phyloP scores from a whole-genome alignment of 2,797 vertebrate species.

The Podarcis siculus region DNA sequence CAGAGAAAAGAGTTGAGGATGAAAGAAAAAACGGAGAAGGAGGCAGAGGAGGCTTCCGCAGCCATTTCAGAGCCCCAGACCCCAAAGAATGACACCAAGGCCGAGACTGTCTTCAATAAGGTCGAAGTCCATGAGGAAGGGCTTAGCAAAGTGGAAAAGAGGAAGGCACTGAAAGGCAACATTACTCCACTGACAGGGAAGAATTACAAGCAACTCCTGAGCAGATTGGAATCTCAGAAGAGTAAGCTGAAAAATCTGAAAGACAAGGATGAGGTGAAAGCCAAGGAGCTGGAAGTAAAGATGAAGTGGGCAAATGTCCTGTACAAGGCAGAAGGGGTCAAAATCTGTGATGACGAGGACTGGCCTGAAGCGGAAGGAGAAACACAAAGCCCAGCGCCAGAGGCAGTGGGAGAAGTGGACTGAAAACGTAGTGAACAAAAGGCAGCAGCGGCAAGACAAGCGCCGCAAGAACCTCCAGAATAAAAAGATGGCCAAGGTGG shows the following conservation, averaged over 20 bases:
- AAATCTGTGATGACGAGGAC: constrained; percentile 88
- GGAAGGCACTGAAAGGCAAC: constrained; percentile 84
- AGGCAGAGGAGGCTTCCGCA: constrained; percentile 21
- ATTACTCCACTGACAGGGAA: constrained; percentile 89
- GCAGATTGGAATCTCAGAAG: constrained; percentile 85
- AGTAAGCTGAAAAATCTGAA: constrained; percentile 85
- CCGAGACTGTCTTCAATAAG: constrained; percentile 85
- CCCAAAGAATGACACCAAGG: constrained; percentile 50
- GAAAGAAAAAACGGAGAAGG: constrained; percentile 81
- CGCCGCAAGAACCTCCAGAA: constrained; percentile 86
- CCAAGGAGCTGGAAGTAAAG: constrained; percentile 85
- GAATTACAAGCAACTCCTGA: constrained; percentile 94
- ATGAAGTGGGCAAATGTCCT: constrained; percentile 92
- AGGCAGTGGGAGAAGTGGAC: constrained; percentile 84
- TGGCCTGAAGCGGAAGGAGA: constrained; percentile 91
- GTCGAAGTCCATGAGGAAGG: constrained; percentile 82
- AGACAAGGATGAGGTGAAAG: constrained; percentile 84
- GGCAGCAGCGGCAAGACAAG: constrained; percentile 91
- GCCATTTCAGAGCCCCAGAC: background rate
- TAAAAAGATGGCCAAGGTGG: constrained; percentile 78
- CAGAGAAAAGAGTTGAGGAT: constrained; percentile 87
- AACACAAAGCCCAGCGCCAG: constrained; percentile 77
- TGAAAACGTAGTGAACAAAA: constrained; percentile 82
- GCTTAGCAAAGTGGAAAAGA: constrained; percentile 78
- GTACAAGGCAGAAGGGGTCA: constrained; percentile 93